These are phyloP conservation scores for Anoplolepis gracilipes DNA, from an alignment of 1,140 invertebrate genomes.

Conservation along the genomic window DNA sequence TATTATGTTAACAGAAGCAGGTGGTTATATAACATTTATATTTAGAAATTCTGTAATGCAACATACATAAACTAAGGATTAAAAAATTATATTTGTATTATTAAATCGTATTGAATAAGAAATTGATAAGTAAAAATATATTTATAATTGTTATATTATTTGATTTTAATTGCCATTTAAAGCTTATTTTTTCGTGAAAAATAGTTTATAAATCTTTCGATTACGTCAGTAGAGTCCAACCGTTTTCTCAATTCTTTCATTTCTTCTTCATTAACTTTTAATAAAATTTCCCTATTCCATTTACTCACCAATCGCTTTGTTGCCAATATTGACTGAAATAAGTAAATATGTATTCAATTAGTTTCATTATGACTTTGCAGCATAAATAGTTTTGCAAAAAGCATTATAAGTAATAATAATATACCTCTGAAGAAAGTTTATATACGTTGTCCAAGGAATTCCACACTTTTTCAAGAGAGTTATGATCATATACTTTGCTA, in stretches of 20 bases:
- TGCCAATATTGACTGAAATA: conserved; percentile 78
- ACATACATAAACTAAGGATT: conserved; percentile 41
- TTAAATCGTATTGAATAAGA: not conserved
- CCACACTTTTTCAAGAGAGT: conserved; percentile 75
- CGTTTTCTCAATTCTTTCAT: conserved; percentile 61
- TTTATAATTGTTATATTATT: not conserved
- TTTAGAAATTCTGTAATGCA: conserved; percentile 77
- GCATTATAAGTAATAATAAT: conserved; percentile 42
- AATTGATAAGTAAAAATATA: not conserved
- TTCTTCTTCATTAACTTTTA: conserved; percentile 77
- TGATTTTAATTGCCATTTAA: conserved; percentile 43
- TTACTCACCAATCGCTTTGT: conserved; percentile 74
- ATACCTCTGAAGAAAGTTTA: conserved; percentile 76
- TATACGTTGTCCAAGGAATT: conserved; percentile 69
- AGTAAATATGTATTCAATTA: not conserved
- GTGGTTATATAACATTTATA: conserved; percentile 79
- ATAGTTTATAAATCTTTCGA: conserved; percentile 56
- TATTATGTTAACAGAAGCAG: conserved; percentile 75
- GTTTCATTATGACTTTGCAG: not conserved
- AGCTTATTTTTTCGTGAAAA: conserved; percentile 72
- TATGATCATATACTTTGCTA: conserved; percentile 87
- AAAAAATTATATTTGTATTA: not conserved
- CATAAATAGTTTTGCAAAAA: conserved; percentile 3
- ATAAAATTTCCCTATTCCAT: conserved; percentile 75
- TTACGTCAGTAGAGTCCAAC: conserved; percentile 60